phyloP scores from a whole-genome alignment of 2,888 invertebrate genomes.

The Sphaeridia pumilis region DNA sequence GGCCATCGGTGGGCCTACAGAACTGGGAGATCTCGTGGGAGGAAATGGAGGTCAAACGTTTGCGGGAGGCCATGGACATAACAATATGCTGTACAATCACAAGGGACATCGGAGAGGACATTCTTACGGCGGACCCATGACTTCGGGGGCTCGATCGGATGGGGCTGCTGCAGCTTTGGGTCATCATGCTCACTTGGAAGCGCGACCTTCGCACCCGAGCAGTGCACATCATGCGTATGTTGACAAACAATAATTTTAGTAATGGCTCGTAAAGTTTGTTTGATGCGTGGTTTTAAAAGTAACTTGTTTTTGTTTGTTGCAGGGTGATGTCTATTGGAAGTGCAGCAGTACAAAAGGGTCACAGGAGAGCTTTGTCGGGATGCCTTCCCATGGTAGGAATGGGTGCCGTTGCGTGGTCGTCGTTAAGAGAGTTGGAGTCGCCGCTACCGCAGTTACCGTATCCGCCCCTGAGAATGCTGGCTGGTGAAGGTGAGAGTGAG shows the following conservation, averaged over 20 bases:
- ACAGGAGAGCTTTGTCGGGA: conserved; percentile 30
- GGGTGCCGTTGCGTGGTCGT: conserved; percentile 36
- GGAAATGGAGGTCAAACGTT: background rate
- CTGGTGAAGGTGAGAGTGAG: conserved; percentile 25
- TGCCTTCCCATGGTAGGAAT: conserved; percentile 35
- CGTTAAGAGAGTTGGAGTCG: conserved; percentile 32
- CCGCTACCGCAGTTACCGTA: conserved; percentile 5
- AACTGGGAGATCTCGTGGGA: background rate
- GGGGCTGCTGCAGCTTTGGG: conserved; percentile 27
- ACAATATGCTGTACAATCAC: background rate
- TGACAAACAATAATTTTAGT: background rate
- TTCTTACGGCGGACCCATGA: conserved; percentile 34
- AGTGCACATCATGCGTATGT: conserved; percentile 34
- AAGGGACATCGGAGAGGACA: conserved; percentile 24
- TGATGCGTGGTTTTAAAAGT: too few relatives aligned
- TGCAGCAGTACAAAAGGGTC: conserved; percentile 28
- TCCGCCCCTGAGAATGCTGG: conserved; percentile 26
- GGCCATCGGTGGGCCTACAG: too few relatives aligned
- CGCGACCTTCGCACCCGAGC: conserved; percentile 35
- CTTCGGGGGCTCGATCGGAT: too few relatives aligned
- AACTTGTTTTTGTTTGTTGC: conserved; percentile 14
- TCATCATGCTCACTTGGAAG: conserved; percentile 33
- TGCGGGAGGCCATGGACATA: background rate
- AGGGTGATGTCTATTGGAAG: conserved; percentile 5
- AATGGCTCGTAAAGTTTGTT: background rate